Percentiles rank a stretch among this genome's conserved stretches.
Evolutionary conservation across 2,888 invertebrate genomes (phyloP).

Genomic region (Anticlea derivata): DNA sequence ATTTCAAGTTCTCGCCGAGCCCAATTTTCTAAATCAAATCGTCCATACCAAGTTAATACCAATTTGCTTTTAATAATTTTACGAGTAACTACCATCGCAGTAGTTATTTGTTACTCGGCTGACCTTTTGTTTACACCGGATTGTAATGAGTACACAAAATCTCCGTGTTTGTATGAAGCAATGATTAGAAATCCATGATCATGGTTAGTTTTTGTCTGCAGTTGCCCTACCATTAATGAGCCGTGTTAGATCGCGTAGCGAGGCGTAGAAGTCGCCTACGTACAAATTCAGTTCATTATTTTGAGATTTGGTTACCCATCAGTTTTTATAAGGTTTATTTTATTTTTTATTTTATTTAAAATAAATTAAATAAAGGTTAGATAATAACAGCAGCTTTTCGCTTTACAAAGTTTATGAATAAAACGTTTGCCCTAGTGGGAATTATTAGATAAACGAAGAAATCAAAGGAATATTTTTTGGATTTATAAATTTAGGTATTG

Average conservation of each 20-base stretch:
- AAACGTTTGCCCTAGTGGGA: too few relatives aligned
- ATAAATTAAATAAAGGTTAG: not conserved
- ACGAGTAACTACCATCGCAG: too few relatives aligned
- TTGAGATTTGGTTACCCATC: not conserved
- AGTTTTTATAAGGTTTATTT: not conserved
- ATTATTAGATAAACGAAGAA: too few relatives aligned
- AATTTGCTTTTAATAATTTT: too few relatives aligned
- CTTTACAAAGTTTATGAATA: too few relatives aligned
- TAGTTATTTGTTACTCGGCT: too few relatives aligned
- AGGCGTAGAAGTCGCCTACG: slow-evolving; percentile 5
- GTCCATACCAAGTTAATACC: not conserved
- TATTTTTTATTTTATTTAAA: not conserved
- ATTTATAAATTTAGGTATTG: too few relatives aligned
- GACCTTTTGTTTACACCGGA: too few relatives aligned
- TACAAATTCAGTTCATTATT: not conserved
- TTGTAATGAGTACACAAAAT: too few relatives aligned
- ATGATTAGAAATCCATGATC: slow-evolving; percentile 17
- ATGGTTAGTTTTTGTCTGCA: slow-evolving; percentile 3
- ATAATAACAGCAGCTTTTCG: too few relatives aligned
- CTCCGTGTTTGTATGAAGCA: slow-evolving; percentile 3
- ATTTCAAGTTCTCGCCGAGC: not conserved
- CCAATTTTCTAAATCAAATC: not conserved
- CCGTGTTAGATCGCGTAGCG: slow-evolving; percentile 6
- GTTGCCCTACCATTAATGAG: not conserved
- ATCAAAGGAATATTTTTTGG: too few relatives aligned